phyloP scores from a whole-genome alignment of 2,113 vertebrate species.

The Pantherophis guttatus region DNA sequence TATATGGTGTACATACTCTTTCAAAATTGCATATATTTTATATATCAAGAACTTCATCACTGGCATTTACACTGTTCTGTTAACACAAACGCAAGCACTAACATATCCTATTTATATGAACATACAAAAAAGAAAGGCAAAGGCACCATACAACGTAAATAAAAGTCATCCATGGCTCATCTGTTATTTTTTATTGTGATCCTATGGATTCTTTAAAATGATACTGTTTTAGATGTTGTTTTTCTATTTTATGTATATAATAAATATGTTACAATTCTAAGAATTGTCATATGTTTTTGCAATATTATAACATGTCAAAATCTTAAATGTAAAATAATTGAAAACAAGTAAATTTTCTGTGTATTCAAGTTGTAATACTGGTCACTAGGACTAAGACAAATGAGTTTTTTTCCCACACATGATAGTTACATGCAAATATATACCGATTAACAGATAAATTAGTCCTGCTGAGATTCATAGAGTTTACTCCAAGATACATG shows the following conservation, averaged over 20 bases:
- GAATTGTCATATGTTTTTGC: conserved; percentile 1
- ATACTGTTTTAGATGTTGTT: conserved; percentile 70
- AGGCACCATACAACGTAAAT: conserved; percentile 41
- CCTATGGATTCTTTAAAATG: conserved; percentile 70
- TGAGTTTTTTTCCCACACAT: background rate
- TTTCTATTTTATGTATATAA: conserved; percentile 75
- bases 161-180: conserved; percentile 41
- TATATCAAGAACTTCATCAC: conserved; percentile 59
- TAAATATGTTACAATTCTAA: conserved; percentile 70
- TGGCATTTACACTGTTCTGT: conserved; percentile 56
- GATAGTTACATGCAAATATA: background rate
- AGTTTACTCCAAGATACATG: background rate
- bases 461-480: background rate
- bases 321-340: background rate
- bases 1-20: conserved; percentile 55
- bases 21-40: conserved; percentile 53
- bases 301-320: background rate
- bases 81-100: conserved; percentile 47
- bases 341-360: background rate
- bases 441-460: background rate
- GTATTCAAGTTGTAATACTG: background rate
- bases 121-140: conserved; percentile 36
- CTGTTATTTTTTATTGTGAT: conserved; percentile 67
- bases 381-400: background rate
- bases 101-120: conserved; percentile 55